A percentile compares a stretch with the other conserved stretches of the same genome.
These are phyloP conservation scores for Discoglossus pictus DNA, from an alignment of 2,797 vertebrate genomes.

Conservation along the genomic window DNA sequence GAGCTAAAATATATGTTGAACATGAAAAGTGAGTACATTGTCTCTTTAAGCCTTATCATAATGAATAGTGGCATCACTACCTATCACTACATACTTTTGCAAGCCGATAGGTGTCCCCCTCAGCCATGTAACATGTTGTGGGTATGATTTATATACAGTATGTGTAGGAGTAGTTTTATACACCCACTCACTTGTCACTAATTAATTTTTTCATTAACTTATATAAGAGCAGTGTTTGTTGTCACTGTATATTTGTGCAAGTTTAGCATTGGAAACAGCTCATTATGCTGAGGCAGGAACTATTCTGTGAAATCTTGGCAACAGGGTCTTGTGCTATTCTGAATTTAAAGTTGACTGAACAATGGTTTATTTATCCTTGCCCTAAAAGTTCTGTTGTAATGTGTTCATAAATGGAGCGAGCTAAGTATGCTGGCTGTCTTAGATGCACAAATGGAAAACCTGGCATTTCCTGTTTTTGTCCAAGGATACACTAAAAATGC, in stretches of 20 bases:
- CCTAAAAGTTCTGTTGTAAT: no score
- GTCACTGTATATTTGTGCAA: neutral
- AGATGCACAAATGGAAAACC: neutral
- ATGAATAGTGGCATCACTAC: no score
- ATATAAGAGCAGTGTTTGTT: neutral
- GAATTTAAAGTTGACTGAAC: neutral
- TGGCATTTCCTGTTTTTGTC: neutral
- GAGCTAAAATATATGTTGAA: no score
- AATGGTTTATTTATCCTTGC: neutral
- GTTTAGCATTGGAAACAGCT: neutral
- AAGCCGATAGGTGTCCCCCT: no score
- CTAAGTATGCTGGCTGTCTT: neutral
- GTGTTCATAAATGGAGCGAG: no score
- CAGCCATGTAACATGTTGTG: no score
- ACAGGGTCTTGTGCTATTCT: neutral
- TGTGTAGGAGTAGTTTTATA: no score
- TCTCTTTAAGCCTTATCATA: no score
- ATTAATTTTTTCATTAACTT: neutral
- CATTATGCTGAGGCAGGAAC: constrained; percentile 2
- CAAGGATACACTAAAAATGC: neutral
- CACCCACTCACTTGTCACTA: no score
- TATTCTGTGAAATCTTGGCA: constrained; percentile 3
- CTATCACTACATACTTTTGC: no score
- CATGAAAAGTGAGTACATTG: no score
- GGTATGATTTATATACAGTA: no score